A percentile compares a stretch with the other conserved stretches of the same genome.
These are phyloP conservation scores for Paralichthys olivaceus DNA, from an alignment of 2,113 vertebrate genomes.

Conservation along the genomic window DNA sequence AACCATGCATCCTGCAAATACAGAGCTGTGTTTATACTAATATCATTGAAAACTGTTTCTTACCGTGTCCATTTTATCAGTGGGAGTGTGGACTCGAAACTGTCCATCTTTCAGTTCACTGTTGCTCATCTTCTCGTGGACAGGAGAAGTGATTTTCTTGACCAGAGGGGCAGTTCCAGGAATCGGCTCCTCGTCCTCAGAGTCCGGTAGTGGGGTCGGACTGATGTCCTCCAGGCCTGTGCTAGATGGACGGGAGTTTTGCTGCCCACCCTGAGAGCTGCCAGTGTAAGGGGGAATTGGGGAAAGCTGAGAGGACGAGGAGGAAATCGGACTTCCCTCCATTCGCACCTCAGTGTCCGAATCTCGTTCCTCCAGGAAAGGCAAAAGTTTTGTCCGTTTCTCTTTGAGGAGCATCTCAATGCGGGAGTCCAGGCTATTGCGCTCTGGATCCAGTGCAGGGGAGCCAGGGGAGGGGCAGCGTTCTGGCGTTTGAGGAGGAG, in stretches of 20 bases:
- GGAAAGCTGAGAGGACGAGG: conserved; percentile 96
- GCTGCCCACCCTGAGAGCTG: conserved; percentile 84
- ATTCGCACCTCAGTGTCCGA: conserved; percentile 92
- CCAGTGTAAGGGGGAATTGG: conserved; percentile 86
- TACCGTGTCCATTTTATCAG: conserved; percentile 93
- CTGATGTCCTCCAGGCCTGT: conserved; percentile 97
- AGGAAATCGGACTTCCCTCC: conserved; percentile 98
- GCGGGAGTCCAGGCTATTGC: conserved; percentile 95
- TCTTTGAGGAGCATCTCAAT: conserved; percentile 99
- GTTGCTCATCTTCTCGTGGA: conserved; percentile 79
- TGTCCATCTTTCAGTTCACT: conserved; percentile 85
- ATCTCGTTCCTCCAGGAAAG: conserved; percentile 92
- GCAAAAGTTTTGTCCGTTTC: conserved; percentile 92
- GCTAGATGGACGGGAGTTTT: conserved; percentile 87
- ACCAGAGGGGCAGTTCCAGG: conserved; percentile 78
- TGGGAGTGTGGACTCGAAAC: conserved; percentile 84
- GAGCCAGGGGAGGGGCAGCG: conserved; percentile 90
- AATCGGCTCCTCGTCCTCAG: conserved; percentile 89
- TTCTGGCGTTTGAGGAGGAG: conserved; percentile 88
- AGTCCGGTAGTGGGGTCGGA: conserved; percentile 94
- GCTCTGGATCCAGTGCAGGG: conserved; percentile 88
- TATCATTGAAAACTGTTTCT: conserved; percentile 42
- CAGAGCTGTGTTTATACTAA: background rate
- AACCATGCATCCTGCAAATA: background rate
- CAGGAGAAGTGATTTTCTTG: conserved; percentile 80